A percentile compares a stretch with the other conserved stretches of the same genome.
Evolutionary conservation across 1,140 invertebrate species (phyloP).

Genomic region (Leguminivora glycinivorella): DNA sequence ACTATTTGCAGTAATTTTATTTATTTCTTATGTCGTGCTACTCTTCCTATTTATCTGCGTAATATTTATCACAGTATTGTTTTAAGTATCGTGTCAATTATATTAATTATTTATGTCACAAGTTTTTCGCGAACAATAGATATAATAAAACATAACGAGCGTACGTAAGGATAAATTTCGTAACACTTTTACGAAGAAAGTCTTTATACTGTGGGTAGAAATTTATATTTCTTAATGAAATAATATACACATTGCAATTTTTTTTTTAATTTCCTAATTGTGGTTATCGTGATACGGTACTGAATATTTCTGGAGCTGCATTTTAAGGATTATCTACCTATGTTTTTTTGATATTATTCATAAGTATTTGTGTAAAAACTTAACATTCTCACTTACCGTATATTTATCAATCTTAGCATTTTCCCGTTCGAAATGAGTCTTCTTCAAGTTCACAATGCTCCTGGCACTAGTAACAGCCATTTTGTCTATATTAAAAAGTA

Average conservation of each 20-base stretch:
- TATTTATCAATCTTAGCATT: slow-evolving; percentile 69
- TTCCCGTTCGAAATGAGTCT: slow-evolving; percentile 65
- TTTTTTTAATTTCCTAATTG: too few relatives aligned
- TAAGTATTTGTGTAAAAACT: not conserved
- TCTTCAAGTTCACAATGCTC: slow-evolving; percentile 67
- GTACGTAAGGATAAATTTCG: not conserved
- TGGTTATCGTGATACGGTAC: too few relatives aligned
- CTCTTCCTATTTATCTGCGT: not conserved
- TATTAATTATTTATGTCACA: slow-evolving; percentile 8
- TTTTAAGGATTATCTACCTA: not conserved
- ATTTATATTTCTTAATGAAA: not conserved
- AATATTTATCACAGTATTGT: not conserved
- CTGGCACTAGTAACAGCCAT: slow-evolving; percentile 72
- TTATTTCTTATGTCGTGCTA: too few relatives aligned
- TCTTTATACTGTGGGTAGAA: not conserved
- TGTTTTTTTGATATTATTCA: not conserved
- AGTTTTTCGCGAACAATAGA: not conserved
- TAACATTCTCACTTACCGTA: slow-evolving; percentile 53
- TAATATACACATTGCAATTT: not conserved
- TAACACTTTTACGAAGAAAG: not conserved
- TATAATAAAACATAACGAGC: not conserved
- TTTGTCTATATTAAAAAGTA: slow-evolving; percentile 43
- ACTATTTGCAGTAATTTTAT: too few relatives aligned
- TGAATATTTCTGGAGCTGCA: too few relatives aligned
- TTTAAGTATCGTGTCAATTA: not conserved